Evolutionary conservation across 2,113 vertebrate genomes (phyloP).

Genomic region (Stercorarius parasiticus): DNA sequence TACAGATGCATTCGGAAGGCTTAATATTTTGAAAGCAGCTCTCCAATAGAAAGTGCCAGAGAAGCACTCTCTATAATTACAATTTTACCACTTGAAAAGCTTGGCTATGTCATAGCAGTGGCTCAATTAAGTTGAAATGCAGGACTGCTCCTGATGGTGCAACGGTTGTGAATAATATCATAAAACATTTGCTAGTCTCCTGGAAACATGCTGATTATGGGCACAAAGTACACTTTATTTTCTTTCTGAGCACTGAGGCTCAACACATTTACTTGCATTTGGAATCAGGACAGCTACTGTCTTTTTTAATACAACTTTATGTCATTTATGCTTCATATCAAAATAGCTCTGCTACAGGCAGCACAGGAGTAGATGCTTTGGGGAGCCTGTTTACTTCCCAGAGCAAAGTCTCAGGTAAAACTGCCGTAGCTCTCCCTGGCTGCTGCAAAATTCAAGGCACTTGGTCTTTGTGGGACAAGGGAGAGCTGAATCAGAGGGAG

Average conservation of each 20-base stretch:
- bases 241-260: not conserved
- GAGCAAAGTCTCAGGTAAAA: not conserved
- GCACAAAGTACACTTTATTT: not conserved
- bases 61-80: not conserved
- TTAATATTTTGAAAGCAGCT: not conserved
- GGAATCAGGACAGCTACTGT: not conserved
- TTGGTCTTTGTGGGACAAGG: not conserved
- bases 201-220: conserved; percentile 1
- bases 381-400: not conserved
- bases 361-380: not conserved
- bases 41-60: not conserved
- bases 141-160: conserved; percentile 18
- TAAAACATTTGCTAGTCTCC: conserved; percentile 19
- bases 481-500: not conserved
- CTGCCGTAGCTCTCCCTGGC: not conserved
- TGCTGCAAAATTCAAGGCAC: not conserved
- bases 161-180: not conserved
- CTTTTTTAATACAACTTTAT: not conserved
- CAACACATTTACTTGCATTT: not conserved
- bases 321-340: not conserved
- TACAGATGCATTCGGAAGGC: not conserved
- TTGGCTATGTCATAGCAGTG: not conserved
- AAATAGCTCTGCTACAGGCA: not conserved
- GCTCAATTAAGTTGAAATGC: conserved; percentile 28
- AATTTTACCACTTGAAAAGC: not conserved